Evolutionary conservation across 2,797 vertebrate genomes (phyloP).

Genomic region (Aeoliscus strigatus): DNA sequence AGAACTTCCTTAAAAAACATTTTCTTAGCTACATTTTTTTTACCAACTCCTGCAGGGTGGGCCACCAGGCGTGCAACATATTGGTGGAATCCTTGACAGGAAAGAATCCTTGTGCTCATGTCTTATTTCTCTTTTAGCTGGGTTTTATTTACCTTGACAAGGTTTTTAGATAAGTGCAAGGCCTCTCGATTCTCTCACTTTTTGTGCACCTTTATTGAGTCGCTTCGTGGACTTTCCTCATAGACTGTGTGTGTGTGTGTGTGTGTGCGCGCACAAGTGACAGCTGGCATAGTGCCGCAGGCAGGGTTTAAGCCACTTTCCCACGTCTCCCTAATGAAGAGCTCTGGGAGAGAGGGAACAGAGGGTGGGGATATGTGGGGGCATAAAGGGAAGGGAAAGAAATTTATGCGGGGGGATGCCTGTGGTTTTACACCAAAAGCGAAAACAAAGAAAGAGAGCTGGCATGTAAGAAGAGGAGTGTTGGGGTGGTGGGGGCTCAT

Average conservation of each 20-base stretch:
- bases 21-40: no score
- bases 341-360: constrained; percentile 65
- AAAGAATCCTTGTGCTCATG: no score
- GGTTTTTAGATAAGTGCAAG: constrained; percentile 39
- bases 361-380: constrained; percentile 21
- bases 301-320: constrained; percentile 70
- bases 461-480: constrained; percentile 34
- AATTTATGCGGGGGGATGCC: constrained; percentile 37
- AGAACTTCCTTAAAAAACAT: no score
- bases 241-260: constrained; percentile 28
- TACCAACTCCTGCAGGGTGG: no score
- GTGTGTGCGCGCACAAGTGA: constrained; percentile 37
- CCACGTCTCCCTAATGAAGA: constrained; percentile 76
- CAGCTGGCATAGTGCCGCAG: constrained; percentile 69
- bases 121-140: constrained; percentile 24
- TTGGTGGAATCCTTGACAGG: no score
- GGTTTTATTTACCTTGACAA: constrained; percentile 30
- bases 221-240: constrained; percentile 58
- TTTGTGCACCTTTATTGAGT: constrained; percentile 49
- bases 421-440: constrained; percentile 54
- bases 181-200: constrained; percentile 33
- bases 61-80: no score
- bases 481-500: constrained; percentile 52
- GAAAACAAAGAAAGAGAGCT: constrained; percentile 57
- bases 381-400: constrained; percentile 48